Conservation (phyloP, 1,140 invertebrate species). For the Nymphalis io region DNA sequence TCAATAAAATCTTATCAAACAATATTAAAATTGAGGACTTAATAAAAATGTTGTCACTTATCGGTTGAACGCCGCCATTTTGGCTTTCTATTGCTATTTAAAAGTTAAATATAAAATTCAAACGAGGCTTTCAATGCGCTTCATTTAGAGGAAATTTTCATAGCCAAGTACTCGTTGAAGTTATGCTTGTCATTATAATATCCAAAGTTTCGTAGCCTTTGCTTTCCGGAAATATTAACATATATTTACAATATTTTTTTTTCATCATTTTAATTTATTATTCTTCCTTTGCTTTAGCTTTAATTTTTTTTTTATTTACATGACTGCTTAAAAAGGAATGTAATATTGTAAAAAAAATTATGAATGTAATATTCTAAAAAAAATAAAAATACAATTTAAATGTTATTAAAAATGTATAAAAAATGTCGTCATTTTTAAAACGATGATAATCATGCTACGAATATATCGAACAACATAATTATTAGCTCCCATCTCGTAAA, state of each 20-base stretch:
- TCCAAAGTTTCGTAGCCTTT: slow-evolving; percentile 21
- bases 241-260: not conserved
- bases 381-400: no score
- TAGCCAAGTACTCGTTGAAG: slow-evolving; percentile 38
- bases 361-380: no score
- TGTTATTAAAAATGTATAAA: no score
- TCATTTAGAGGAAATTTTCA: slow-evolving; percentile 43
- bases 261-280: no score
- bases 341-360: no score
- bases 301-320: no score
- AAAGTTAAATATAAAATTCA: slow-evolving; percentile 49
- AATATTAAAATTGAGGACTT: slow-evolving; percentile 24
- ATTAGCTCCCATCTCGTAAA: no score
- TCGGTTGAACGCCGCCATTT: slow-evolving; percentile 17
- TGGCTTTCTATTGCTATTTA: slow-evolving; percentile 34
- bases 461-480: no score
- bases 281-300: no score
- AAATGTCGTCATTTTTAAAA: no score
- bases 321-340: no score
- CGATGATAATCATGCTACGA: no score
- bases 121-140: slow-evolving; percentile 41
- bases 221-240: slow-evolving; percentile 20
- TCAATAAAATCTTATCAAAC: slow-evolving; percentile 32
- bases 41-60: slow-evolving; percentile 24
- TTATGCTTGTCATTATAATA: slow-evolving; percentile 38